These are phyloP conservation scores for Heteractis magnifica DNA, from an alignment of 92 coral and sea anemone genomes.

Conservation along the genomic window DNA sequence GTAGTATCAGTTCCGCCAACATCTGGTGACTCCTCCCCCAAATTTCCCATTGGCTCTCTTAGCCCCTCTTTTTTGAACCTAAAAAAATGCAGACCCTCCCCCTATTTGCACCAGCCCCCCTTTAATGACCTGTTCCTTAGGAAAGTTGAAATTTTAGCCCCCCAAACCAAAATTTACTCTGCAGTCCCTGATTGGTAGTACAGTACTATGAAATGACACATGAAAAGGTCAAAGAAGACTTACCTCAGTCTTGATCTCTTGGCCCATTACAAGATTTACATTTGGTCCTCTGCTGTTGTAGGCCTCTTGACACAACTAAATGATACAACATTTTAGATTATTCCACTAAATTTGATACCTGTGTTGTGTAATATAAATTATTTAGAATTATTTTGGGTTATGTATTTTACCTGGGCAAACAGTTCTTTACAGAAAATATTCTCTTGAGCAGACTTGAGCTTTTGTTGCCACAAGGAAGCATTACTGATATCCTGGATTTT, in stretches of 20 bases:
- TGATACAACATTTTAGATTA: not conserved
- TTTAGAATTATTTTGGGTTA: not conserved
- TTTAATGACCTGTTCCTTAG: no score
- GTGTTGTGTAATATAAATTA: no score
- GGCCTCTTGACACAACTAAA: constrained; percentile 85
- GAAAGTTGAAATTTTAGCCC: no score
- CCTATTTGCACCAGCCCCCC: no score
- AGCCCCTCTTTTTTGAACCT: no score
- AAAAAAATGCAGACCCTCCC: no score
- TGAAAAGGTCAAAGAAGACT: not conserved
- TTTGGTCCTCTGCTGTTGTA: constrained; percentile 72
- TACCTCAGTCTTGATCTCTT: constrained; percentile 89
- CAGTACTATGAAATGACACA: no score
- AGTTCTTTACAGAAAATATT: constrained; percentile 91
- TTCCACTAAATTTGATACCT: not conserved
- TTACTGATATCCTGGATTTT: constrained; percentile 3
- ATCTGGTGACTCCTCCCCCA: no score
- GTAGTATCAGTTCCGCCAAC: no score
- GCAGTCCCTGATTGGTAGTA: no score
- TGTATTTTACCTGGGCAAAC: constrained; percentile 68
- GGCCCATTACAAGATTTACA: constrained; percentile 77
- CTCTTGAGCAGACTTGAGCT: constrained; percentile 76
- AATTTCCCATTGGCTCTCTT: no score
- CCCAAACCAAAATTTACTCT: no score
- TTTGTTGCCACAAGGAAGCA: constrained; percentile 70